Base-by-base conservation (phyloP, 2,888 invertebrate species). In the Drosophila prolongata region DNA sequence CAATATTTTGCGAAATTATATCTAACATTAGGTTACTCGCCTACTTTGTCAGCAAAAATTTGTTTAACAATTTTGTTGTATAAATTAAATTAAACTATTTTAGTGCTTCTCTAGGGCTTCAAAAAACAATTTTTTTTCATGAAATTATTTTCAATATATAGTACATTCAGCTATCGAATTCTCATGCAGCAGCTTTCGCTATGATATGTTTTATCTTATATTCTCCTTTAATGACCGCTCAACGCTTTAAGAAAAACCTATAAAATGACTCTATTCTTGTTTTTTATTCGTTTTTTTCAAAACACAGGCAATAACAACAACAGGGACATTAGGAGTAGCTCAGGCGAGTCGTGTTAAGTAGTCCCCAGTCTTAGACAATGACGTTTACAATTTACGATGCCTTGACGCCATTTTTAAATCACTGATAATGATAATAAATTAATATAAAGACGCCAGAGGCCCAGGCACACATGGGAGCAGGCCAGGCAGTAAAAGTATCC, bases 371-470 rank as follows among this genome's bases (percentile, higher is more conserved):
- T 68, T 84, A 67, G 78, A 69, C 67, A 72, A 59, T 66, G 65
- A 55, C 80, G 77, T 80, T 85, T 85, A 85, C 85, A 82, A 85
- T 87, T 86, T 87, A 87, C 79, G 86, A 86, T 77, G 82, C 79
- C 87, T 77, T 80, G 82, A 82, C 80, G 80, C 86, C 83, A 80
- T 83, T 87, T 85, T 80, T 80, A 87, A 88, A 87, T 88, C 80
- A 82, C 82, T 82, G 89, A 88, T 87, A 87, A 87, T 88, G 89
- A 88, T 87, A 84, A 87, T 87, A 87, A 88, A 87, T 87, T 88
- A 87, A 84, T 87, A 80, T 80, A 77, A 73, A 79, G 72, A 60
- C 78, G 68, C 71, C 74, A 52, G 55, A 68, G 78, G 60, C 65
- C 66, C 59, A 37, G 64, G 61, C 46, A 52, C 71, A 57, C 53